These are phyloP conservation scores for Chaenogobius annularis DNA, from an alignment of 2,113 vertebrate genomes.

Conservation along the genomic window DNA sequence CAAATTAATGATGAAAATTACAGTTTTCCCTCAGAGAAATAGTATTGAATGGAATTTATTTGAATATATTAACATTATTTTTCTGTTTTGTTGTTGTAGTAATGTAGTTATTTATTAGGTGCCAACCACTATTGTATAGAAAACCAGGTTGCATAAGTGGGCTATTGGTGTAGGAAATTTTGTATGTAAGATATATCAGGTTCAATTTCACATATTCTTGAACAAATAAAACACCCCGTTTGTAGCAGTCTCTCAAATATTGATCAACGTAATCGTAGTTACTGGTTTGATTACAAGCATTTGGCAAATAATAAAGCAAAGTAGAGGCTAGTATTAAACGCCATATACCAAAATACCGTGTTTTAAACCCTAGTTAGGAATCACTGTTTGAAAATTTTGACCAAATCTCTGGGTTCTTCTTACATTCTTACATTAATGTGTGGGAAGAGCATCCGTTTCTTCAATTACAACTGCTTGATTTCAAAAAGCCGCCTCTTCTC, in stretches of 20 bases:
- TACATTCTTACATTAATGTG: conserved; percentile 21
- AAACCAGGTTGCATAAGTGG: neutral
- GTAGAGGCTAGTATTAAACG: neutral
- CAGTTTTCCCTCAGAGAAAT: too few species aligned
- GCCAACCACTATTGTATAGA: neutral
- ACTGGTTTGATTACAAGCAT: too few species aligned
- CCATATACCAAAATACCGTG: neutral
- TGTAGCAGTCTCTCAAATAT: neutral
- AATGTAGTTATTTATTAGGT: neutral
- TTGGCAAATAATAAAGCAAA: neutral
- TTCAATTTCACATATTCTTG: neutral
- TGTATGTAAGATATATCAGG: too few species aligned
- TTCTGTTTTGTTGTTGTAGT: neutral
- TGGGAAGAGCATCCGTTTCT: conserved; percentile 75
- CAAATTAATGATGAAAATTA: too few species aligned
- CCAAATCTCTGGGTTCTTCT: neutral
- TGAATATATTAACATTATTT: too few species aligned
- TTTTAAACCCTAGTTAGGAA: neutral
- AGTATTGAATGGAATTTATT: too few species aligned
- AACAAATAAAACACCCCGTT: neutral
- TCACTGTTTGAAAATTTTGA: neutral
- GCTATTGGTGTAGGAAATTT: too few species aligned
- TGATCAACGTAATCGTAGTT: neutral
- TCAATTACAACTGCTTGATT: conserved; percentile 75
- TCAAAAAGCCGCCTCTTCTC: conserved; percentile 82